phyloP scores from a whole-genome alignment of 2,888 invertebrate species.

The Rhagophthalmus giganteus region DNA sequence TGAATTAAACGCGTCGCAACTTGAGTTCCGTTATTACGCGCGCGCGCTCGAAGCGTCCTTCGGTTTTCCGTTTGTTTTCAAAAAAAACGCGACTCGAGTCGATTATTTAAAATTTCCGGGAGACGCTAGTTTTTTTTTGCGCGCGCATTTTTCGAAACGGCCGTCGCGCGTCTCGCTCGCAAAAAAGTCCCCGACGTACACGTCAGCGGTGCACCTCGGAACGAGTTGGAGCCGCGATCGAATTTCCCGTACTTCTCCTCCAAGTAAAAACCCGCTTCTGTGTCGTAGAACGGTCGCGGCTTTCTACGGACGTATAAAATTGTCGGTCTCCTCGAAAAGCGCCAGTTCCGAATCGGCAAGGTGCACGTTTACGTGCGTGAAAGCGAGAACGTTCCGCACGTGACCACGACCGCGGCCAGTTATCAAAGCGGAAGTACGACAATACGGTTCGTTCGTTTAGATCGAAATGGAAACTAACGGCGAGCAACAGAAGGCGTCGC shows the following conservation, averaged over 20 bases:
- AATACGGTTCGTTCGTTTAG: constrained; percentile 1
- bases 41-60: too few species aligned
- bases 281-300: constrained; percentile 19
- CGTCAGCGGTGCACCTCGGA: neutral
- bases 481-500: constrained; percentile 33
- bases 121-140: too few species aligned
- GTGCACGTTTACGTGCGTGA: constrained; percentile 15
- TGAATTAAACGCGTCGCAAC: too few species aligned
- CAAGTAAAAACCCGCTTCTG: constrained; percentile 21
- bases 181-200: neutral
- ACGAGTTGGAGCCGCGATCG: constrained; percentile 8
- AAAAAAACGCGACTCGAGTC: too few species aligned
- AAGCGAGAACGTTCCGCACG: constrained; percentile 13
- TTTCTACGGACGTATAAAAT: constrained; percentile 25
- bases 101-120: too few species aligned
- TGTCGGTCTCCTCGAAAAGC: constrained; percentile 27
- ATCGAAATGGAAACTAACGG: too few species aligned
- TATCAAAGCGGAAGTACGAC: too few species aligned
- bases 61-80: too few species aligned
- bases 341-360: constrained; percentile 26
- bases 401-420: too few species aligned
- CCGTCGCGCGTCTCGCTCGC: neutral
- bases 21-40: too few species aligned
- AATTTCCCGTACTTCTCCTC: constrained; percentile 21
- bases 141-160: too few species aligned